Evolutionary conservation across 2,797 vertebrate genomes (phyloP), one percentile per base, ranked within the genome.

Genomic region (Semotilus atromaculatus): DNA sequence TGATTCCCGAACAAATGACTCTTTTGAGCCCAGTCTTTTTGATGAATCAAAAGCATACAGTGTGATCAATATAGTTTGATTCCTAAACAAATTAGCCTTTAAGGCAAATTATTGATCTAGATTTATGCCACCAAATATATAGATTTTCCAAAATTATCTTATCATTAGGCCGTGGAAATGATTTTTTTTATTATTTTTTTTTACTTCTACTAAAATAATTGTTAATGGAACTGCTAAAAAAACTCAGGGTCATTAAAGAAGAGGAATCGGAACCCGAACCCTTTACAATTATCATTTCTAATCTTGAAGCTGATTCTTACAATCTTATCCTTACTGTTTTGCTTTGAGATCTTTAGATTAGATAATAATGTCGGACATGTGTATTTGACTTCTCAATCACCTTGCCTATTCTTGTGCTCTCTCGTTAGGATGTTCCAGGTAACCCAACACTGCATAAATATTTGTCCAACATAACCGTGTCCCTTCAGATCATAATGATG

Each of bases 371-470:
- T 91, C 86, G 83, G 88, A 95, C 94, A 95, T 84, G 92, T 94
- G 93, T 95, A 92, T 92, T 90, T 93, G 91, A 92, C 92, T 95
- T 92, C 93, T 93, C 94, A 91, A 93, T 95, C 94, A 93, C 92
- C 93, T 90, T 83, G 86, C 85, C 94, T 93, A 94, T 95, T 95
- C 93, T 95, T 91, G 90, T 93, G 90, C 87, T 79, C 89, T 83
- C 84, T 89, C 85, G 91, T 94, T 93, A 91, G 90, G 94, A 90
- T 94, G 95, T 93, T 92, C 92, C 90, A 87, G 26, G 94, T 93
- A 94, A 95, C 90, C 29, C 45, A 85, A 95, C 88, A 92, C 94
- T 93, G 92, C 91, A 94, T 94, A 95, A 95, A 95, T 96, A 95
- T 95, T 94, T 94, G 94, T 94, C 89, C 89, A 81, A 95, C 93